Conservation (phyloP, 2,113 vertebrate species). For the Neotoma lepida region DNA sequence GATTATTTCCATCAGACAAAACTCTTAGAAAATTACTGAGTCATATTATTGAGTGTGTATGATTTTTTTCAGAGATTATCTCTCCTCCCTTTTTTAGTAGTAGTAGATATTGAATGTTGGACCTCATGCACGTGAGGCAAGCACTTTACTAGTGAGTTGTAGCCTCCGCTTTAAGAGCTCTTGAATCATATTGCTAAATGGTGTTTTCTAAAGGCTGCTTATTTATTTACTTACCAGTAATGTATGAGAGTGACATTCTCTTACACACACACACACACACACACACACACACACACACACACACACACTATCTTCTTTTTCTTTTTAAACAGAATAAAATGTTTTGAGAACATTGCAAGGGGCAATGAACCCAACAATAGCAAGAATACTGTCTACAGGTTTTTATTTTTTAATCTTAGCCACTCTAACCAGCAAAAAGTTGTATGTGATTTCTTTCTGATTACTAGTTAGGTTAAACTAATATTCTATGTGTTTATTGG, state of each 20-base stretch:
- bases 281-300: too few species aligned
- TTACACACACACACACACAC: neutral
- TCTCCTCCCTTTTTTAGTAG: neutral
- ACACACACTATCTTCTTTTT: neutral
- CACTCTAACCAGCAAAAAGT: neutral
- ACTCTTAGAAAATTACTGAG: conserved; percentile 7
- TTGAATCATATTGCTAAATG: conserved; percentile 26
- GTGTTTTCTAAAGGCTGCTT: neutral
- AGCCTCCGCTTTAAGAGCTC: neutral
- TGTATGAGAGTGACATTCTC: neutral
- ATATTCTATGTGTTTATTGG: neutral
- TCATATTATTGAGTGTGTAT: neutral
- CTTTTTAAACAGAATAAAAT: neutral
- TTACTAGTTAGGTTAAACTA: neutral
- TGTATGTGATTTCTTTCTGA: neutral
- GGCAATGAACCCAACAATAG: neutral
- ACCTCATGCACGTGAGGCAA: neutral
- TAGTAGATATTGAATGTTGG: neutral
- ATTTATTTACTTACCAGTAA: neutral
- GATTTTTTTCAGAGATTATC: neutral
- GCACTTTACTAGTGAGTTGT: neutral
- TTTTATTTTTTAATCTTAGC: conserved; percentile 43
- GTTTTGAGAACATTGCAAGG: neutral
- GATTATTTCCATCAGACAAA: conserved; percentile 17
- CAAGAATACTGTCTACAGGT: neutral